A percentile compares a stretch with the other conserved stretches of the same genome.
Conservation (phyloP, 2,888 invertebrate genomes). For the Sarcophaga rosellei region DNA sequence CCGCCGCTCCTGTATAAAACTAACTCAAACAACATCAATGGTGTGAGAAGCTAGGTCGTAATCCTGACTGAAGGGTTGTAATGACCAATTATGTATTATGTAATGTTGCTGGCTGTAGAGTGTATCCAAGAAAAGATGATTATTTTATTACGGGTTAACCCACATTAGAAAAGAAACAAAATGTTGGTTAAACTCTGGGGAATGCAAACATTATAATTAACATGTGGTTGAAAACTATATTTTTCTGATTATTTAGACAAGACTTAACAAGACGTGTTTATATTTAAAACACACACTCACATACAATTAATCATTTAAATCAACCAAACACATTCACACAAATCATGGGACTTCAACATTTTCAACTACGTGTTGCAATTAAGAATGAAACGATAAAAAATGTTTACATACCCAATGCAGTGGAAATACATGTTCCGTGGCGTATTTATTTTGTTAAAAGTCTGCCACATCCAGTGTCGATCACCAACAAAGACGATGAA, state of each 20-base stretch:
- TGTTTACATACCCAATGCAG: not conserved
- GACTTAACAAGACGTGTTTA: constrained; percentile 42
- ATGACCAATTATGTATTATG: too few species aligned
- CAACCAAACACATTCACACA: not conserved
- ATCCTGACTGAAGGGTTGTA: too few species aligned
- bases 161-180: constrained; percentile 22
- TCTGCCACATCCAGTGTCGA: not conserved
- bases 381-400: not conserved
- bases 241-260: constrained; percentile 44
- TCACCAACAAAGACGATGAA: constrained; percentile 50
- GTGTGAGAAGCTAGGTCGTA: too few species aligned
- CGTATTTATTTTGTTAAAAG: not conserved
- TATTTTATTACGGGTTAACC: not conserved
- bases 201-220: constrained; percentile 35
- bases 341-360: not conserved
- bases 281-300: constrained; percentile 14
- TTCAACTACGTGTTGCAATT: constrained; percentile 23
- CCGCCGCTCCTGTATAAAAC: too few species aligned
- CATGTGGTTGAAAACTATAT: constrained; percentile 49
- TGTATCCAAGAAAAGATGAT: too few species aligned
- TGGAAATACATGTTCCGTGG: not conserved
- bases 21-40: too few species aligned
- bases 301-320: not conserved
- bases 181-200: not conserved
- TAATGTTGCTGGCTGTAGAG: too few species aligned